Conservation (phyloP, 92 coral and sea anemone species). For the Ricordea florida region DNA sequence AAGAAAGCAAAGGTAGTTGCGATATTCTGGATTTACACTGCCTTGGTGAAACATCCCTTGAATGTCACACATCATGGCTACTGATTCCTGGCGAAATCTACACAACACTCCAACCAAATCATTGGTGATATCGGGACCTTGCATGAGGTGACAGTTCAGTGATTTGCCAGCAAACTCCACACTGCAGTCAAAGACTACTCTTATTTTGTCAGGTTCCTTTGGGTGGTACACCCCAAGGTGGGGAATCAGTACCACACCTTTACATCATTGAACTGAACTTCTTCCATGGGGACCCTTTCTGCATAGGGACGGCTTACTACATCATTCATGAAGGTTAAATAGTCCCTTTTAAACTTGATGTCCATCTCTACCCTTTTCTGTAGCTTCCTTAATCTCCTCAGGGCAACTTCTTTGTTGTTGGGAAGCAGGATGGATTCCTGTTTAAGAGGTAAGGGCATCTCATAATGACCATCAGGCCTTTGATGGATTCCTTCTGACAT, state of each 20-base stretch:
- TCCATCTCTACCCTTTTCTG: conserved; percentile 5
- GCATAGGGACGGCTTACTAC: conserved; percentile 17
- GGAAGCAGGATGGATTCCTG: neutral
- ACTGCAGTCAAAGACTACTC: too few species aligned
- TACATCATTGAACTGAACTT: neutral
- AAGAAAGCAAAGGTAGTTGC: conserved; percentile 33
- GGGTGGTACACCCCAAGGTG: conserved; percentile 52
- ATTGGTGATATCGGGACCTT: conserved; percentile 43
- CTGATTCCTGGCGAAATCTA: conserved; percentile 21
- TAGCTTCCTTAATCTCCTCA: neutral
- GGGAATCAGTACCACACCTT: conserved; percentile 46
- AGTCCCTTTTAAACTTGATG: conserved; percentile 6
- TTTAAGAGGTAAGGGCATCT: conserved; percentile 20
- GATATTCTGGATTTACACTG: neutral
- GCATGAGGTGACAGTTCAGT: conserved; percentile 24
- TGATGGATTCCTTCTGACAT: too few species aligned
- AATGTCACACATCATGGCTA: conserved; percentile 35
- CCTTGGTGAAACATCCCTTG: conserved; percentile 38
- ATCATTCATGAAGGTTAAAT: conserved; percentile 19
- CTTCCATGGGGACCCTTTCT: conserved; percentile 13
- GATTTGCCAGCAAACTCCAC: conserved; percentile 16
- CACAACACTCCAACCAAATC: conserved; percentile 35
- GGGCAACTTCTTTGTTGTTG: conserved; percentile 26
- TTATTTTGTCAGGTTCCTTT: conserved; percentile 17
- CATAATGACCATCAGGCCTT: too few species aligned